These are phyloP conservation scores for Sus scrofa DNA, from an alignment of 2,113 vertebrate genomes.

Conservation along the genomic window DNA sequence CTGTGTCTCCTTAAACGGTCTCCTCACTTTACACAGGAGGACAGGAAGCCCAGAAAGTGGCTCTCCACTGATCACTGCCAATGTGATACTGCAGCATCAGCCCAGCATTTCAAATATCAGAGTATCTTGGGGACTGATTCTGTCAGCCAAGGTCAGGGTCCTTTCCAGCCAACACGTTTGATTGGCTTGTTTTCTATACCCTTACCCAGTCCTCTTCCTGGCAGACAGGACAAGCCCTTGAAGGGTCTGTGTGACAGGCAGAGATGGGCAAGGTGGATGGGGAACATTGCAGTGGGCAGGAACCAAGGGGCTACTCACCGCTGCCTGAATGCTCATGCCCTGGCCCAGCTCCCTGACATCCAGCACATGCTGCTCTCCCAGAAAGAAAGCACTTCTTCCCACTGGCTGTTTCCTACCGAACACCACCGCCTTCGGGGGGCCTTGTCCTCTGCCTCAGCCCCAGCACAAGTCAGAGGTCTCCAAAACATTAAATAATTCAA, in stretches of 20 bases:
- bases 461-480: not conserved
- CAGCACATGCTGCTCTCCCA: not conserved
- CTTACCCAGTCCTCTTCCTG: not conserved
- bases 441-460: not conserved
- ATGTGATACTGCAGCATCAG: not conserved
- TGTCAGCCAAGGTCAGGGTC: not conserved
- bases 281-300: not conserved
- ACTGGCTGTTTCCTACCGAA: not conserved
- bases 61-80: not conserved
- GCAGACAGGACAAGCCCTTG: not conserved
- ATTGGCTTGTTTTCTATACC: not conserved
- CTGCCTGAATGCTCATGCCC: not conserved
- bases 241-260: not conserved
- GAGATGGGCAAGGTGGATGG: not conserved
- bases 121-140: not conserved
- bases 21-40: not conserved
- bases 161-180: not conserved
- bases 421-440: not conserved
- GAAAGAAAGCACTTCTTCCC: not conserved
- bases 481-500: not conserved
- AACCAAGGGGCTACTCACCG: not conserved
- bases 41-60: not conserved
- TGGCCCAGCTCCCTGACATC: not conserved
- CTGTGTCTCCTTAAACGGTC: not conserved
- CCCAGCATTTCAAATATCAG: not conserved